Evolutionary conservation across 2,797 vertebrate species (phyloP), one percentile per base, ranked within the genome.

Genomic region (Toxotes lorentzi): DNA sequence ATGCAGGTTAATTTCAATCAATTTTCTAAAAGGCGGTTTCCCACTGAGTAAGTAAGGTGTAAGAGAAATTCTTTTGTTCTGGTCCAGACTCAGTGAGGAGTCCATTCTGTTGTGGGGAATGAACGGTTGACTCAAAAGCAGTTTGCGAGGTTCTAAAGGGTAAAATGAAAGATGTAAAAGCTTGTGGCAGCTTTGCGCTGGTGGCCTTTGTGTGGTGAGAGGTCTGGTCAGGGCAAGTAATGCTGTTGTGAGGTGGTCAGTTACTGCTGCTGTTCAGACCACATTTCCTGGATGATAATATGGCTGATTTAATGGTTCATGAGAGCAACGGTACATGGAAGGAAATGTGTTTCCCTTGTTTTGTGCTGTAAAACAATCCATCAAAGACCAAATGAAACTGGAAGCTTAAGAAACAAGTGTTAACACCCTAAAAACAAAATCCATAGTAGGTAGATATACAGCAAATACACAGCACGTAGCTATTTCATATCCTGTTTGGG

Each of bases 1-100:
- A 35, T 82, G 76, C n/a, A 24, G 41, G 56, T 23, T 58, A 9
- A 73, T 78, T 82, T 75, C 43, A 81, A 78, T 60, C 23, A n/a
- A 61, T 73, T 71, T 80, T 71, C 30, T 73, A 40, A 82, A 82
- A 73, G 21, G 60, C 68, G 60, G 68, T 40, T 70, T 63, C 59
- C 76, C 0, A 5, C 60, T 63, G 71, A 58, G 48, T 48, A 30
- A 70, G 68, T 50, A 81, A 73, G 53, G 34, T 16, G 19, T 23
- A 62, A 48, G 30, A 43, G n/a, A 27, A 69, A 56, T 76, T 79
- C 11, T 76, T 78, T 71, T 73, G 14, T 78, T 80, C 81, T 14
- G 23, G 56, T 59, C 47, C 38, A 59, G 68, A 61, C 56, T 5
- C 70, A 10, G 35, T 45, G 43, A 73, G 34, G 48, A 74, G 58